Base-by-base conservation (phyloP, 1,140 invertebrate species). In the Polypedilum pembai region DNA sequence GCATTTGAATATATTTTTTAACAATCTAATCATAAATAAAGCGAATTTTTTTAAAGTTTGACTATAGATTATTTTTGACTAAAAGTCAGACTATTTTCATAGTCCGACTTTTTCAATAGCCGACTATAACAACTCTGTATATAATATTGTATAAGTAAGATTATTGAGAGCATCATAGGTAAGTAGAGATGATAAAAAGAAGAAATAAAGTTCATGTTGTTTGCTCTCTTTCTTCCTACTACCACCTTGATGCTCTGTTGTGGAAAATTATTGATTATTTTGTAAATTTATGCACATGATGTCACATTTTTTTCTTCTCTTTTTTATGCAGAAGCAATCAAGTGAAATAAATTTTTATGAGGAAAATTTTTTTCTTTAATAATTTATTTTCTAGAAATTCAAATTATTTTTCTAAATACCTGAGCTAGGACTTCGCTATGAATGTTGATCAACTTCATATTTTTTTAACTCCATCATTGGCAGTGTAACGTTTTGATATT, bases 391-490 rank as follows among this genome's bases (percentile, higher is more conserved):
- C 5, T 33, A 33, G 5, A 33, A 33, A n/a, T n/a, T n/a, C n/a
- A n/a, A n/a, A n/a, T n/a, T n/a, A n/a, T n/a, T n/a, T n/a, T n/a
- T n/a, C n/a, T n/a, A n/a, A n/a, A n/a, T 20, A 66, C 65, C 65
- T 69, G 65, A 69, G 8, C 65, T 18, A 69, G 65, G 65, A 69
- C 65, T 69, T 69, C 65, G 65, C 65, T 69, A 69, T 69, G 65
- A 69, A 69, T 69, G 17, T 7, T 69, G 17, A 69, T 69, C 65
- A 18, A 21, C 65, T 20, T 69, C 65, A 21, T 69, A 83, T 78
- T 85, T 86, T 76, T 85, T 83, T 75, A 85, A 77, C 75, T 87
- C 86, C 75, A 85, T 83, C 82, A 86, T 85, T 63, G 85, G 85
- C 56, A 87, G 78, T 41, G 86, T 81, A 1, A 85, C 84, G 24